Percentiles rank a stretch among this genome's conserved stretches.
Evolutionary conservation across 1,140 invertebrate genomes (phyloP).

Genomic region (Lamellibrachia luymesi): DNA sequence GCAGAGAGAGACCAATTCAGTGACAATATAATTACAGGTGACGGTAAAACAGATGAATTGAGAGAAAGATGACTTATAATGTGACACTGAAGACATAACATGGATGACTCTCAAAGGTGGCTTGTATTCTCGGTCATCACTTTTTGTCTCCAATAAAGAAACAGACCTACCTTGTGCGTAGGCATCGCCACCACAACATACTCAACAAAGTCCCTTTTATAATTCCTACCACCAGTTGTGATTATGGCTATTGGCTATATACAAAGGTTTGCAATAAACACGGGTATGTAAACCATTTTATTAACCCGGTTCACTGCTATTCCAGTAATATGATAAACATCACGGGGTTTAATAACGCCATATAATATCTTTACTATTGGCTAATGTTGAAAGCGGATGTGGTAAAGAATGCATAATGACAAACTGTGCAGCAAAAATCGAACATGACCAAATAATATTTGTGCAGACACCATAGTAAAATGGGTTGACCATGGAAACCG

Average conservation of each 20-base stretch:
- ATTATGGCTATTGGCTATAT: background rate
- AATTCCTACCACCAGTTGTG: background rate
- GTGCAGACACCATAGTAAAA: background rate
- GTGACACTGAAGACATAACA: background rate
- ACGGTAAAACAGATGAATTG: too few species aligned
- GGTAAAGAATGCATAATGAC: background rate
- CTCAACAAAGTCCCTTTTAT: background rate
- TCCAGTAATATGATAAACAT: background rate
- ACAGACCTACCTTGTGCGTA: background rate
- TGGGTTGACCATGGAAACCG: background rate
- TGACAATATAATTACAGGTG: too few species aligned
- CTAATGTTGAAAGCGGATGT: background rate
- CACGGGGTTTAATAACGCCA: background rate
- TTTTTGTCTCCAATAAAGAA: background rate
- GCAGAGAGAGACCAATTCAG: too few species aligned
- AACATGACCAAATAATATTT: constrained; percentile 2
- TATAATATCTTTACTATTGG: background rate
- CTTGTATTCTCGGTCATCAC: background rate
- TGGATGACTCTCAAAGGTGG: background rate
- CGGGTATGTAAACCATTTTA: background rate
- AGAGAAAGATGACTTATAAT: background rate
- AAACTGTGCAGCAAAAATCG: background rate
- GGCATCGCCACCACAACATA: background rate
- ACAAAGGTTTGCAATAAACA: background rate
- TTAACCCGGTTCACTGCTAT: background rate